A percentile compares a stretch with the other conserved stretches of the same genome.
phyloP scores from a whole-genome alignment of 2,888 invertebrate species.

The Panzeria rudis region DNA sequence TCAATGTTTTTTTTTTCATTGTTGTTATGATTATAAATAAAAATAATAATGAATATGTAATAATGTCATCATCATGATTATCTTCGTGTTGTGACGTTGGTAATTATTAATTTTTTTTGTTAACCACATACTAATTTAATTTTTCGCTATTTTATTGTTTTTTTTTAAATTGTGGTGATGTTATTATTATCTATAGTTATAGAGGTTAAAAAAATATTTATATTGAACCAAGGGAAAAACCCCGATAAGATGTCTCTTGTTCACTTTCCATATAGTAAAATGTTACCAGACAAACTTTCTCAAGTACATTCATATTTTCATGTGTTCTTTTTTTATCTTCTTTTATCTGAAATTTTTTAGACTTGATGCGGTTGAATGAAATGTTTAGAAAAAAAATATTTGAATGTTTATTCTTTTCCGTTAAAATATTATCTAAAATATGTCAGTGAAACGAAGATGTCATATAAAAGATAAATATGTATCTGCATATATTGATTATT shows the following conservation, averaged over 20 bases:
- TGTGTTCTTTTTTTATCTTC: neutral
- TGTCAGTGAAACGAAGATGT: neutral
- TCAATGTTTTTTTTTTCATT: constrained; percentile 28
- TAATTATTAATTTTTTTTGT: constrained; percentile 42
- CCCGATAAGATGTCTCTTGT: constrained; percentile 27
- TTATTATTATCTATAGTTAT: constrained; percentile 41
- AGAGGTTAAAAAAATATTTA: neutral
- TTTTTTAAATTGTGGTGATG: constrained; percentile 6
- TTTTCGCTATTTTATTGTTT: constrained; percentile 12
- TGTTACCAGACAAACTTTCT: neutral
- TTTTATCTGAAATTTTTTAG: neutral
- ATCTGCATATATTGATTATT: neutral
- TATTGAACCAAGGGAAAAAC: neutral
- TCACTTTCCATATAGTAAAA: constrained; percentile 19
- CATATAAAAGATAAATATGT: neutral
- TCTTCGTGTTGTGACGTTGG: constrained; percentile 53
- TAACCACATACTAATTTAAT: constrained; percentile 45
- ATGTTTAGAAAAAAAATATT: neutral
- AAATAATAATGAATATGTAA: constrained; percentile 44
- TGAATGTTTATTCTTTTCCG: neutral
- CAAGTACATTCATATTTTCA: neutral
- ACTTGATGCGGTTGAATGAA: neutral
- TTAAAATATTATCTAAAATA: neutral
- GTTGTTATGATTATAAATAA: constrained; percentile 37
- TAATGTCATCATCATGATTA: constrained; percentile 60